These are phyloP conservation scores for Rhabdomys pumilio DNA, from an alignment of 2,797 vertebrate genomes.

Conservation along the genomic window DNA sequence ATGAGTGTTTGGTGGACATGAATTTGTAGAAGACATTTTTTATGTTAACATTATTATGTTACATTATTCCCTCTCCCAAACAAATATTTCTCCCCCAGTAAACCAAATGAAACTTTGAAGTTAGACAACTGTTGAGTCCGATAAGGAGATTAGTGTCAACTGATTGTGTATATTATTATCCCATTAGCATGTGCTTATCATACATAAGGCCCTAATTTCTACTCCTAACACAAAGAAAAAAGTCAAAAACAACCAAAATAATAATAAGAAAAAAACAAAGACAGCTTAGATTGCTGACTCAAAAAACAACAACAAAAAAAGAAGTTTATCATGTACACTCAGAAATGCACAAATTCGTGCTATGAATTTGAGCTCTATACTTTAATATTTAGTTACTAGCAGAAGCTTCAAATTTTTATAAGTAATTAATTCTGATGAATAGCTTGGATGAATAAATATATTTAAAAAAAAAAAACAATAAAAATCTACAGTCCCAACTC, in stretches of 20 bases:
- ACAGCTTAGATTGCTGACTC: not conserved
- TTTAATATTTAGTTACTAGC: not conserved
- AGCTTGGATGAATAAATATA: slow-evolving; percentile 8
- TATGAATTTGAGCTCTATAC: not conserved
- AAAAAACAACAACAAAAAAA: not conserved
- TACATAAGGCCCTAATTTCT: not conserved
- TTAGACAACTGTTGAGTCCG: not conserved
- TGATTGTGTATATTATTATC: not conserved
- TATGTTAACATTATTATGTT: not conserved
- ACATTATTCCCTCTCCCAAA: not conserved
- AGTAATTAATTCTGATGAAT: slow-evolving; percentile 38
- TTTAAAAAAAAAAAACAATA: not conserved
- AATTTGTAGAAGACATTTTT: not conserved
- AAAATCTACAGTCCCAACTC: slow-evolving; percentile 51
- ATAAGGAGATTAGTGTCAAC: not conserved
- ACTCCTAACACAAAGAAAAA: not conserved
- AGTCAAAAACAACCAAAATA: not conserved
- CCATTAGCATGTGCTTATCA: not conserved
- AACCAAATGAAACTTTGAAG: not conserved
- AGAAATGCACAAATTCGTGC: not conserved
- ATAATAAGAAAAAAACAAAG: not conserved
- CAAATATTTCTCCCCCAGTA: not conserved
- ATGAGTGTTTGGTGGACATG: not conserved
- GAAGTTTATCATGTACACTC: not conserved
- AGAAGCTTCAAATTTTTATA: slow-evolving; percentile 72